phyloP scores from a whole-genome alignment of 2,113 vertebrate species.

The Triplophysa dalaica region DNA sequence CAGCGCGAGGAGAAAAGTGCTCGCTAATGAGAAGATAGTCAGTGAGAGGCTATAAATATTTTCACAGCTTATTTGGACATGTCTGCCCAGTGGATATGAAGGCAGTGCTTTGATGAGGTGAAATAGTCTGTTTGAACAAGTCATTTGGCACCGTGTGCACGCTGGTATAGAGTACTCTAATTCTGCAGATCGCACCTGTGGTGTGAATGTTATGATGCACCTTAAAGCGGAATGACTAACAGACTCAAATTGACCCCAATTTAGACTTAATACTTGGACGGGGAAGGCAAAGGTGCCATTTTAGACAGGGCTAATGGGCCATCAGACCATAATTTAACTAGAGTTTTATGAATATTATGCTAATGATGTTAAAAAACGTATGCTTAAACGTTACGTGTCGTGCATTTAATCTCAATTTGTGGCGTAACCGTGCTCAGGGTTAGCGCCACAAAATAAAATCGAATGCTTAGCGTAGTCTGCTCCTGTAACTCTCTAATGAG shows the following conservation, averaged over 20 bases:
- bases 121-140: constrained; percentile 70
- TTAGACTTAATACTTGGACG: constrained; percentile 46
- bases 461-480: neutral
- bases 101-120: constrained; percentile 69
- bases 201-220: constrained; percentile 65
- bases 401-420: constrained; percentile 15
- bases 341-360: constrained; percentile 2
- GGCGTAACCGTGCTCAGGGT: neutral
- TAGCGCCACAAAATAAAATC: constrained; percentile 1
- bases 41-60: constrained; percentile 70
- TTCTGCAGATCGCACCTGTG: constrained; percentile 58
- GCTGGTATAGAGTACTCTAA: constrained; percentile 57
- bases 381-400: constrained; percentile 6
- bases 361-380: constrained; percentile 4
- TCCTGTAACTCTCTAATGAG: constrained; percentile 34
- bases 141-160: constrained; percentile 65
- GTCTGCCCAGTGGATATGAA: constrained; percentile 62
- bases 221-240: constrained; percentile 61
- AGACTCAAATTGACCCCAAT: constrained; percentile 57
- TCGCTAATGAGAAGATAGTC: constrained; percentile 73
- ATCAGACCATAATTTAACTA: neutral
- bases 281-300: constrained; percentile 46
- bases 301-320: constrained; percentile 45
- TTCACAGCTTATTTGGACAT: constrained; percentile 58
- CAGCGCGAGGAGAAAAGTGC: constrained; percentile 60